Evolutionary conservation across 2,888 invertebrate species (phyloP).

Genomic region (Pseudococcus viburni): DNA sequence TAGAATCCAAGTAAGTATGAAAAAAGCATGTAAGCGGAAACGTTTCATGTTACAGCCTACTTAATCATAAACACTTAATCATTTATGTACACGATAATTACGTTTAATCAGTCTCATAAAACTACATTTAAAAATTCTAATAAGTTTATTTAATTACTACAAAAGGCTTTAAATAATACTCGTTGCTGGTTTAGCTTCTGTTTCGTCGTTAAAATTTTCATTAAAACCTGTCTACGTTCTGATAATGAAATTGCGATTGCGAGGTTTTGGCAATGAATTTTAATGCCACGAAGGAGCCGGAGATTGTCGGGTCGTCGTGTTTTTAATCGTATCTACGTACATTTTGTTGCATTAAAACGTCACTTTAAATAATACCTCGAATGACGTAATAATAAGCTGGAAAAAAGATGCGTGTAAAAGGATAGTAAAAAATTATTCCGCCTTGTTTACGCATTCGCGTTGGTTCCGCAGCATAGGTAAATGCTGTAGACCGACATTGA

Average conservation of each 20-base stretch:
- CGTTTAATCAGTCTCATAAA: slow-evolving; percentile 57
- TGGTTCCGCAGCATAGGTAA: no score
- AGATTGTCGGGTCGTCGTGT: neutral
- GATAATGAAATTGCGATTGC: slow-evolving; percentile 34
- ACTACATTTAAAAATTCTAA: slow-evolving; percentile 53
- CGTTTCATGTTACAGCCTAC: slow-evolving; percentile 58
- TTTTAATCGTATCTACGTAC: slow-evolving; percentile 40
- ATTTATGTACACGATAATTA: slow-evolving; percentile 57
- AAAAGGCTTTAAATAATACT: slow-evolving; percentile 49
- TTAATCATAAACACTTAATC: slow-evolving; percentile 58
- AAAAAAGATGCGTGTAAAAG: slow-evolving; percentile 47
- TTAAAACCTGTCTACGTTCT: slow-evolving; percentile 47
- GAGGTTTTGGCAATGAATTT: slow-evolving; percentile 44
- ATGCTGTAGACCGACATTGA: neutral
- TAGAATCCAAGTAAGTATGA: slow-evolving; percentile 19
- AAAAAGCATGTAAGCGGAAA: slow-evolving; percentile 56
- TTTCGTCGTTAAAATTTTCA: slow-evolving; percentile 36
- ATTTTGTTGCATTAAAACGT: slow-evolving; percentile 33
- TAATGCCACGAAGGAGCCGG: neutral
- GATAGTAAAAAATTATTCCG: slow-evolving; percentile 39
- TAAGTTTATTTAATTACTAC: slow-evolving; percentile 58
- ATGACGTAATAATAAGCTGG: slow-evolving; percentile 51
- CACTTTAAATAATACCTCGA: slow-evolving; percentile 12
- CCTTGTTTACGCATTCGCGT: slow-evolving; percentile 36
- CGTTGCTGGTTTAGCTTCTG: slow-evolving; percentile 31